Conservation (phyloP, 2,888 invertebrate genomes). For the Drosophila subquinaria region DNA sequence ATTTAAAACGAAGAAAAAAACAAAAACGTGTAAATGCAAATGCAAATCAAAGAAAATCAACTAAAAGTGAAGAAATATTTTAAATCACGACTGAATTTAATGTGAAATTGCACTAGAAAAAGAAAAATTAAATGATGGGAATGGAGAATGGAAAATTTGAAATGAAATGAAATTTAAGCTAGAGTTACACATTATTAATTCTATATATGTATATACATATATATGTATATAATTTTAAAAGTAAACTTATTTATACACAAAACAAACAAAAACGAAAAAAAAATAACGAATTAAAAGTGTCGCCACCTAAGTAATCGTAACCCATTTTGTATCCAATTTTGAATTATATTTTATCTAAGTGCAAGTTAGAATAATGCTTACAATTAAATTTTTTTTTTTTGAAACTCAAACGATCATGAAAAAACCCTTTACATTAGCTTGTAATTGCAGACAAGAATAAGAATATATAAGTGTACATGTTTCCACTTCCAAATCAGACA, state of each 20-base stretch:
- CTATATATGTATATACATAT: conserved; percentile 25
- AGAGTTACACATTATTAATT: conserved; percentile 49
- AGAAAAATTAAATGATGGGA: conserved; percentile 13
- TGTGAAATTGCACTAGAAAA: conserved; percentile 73
- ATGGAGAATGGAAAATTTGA: conserved; percentile 9
- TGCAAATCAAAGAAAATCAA: conserved; percentile 20
- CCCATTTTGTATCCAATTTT: conserved; percentile 74
- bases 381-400: conserved; percentile 17
- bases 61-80: conserved; percentile 49
- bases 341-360: conserved; percentile 59
- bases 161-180: conserved; percentile 29
- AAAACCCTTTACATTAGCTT: conserved; percentile 58
- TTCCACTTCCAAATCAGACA: background rate
- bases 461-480: conserved; percentile 1
- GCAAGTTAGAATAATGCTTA: conserved; percentile 44
- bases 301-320: conserved; percentile 68
- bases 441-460: conserved; percentile 25
- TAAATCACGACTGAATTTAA: conserved; percentile 79
- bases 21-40: conserved; percentile 22
- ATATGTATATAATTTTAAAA: conserved; percentile 71
- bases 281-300: conserved; percentile 54
- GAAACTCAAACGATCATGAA: conserved; percentile 15
- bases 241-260: conserved; percentile 66
- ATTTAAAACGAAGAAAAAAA: conserved; percentile 48
- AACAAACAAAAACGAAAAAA: conserved; percentile 6